A percentile compares a stretch with the other conserved stretches of the same genome.
Conservation (phyloP, 2,797 vertebrate genomes). For the Pantherophis vulpinus region DNA sequence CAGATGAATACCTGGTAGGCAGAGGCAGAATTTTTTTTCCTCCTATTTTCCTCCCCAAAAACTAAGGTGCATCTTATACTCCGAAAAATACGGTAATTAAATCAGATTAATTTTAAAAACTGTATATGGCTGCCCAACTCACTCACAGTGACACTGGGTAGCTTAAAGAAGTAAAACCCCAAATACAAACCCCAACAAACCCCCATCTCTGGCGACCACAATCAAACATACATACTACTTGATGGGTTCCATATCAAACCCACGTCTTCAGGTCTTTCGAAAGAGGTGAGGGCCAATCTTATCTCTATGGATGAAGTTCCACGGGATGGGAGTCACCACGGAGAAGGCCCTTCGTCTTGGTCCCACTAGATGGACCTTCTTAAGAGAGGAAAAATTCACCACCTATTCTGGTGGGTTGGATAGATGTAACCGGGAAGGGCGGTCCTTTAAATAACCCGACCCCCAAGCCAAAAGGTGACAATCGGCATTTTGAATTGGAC, state of each 20-base stretch:
- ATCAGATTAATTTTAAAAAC: too few species aligned
- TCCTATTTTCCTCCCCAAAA: too few species aligned
- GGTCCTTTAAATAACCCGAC: background rate
- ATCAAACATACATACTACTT: too few species aligned
- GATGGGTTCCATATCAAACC: background rate
- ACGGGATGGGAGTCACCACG: background rate
- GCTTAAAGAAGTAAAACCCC: background rate
- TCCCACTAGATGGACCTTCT: background rate
- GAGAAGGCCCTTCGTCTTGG: background rate
- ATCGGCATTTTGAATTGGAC: background rate
- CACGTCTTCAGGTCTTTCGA: background rate
- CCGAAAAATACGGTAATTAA: too few species aligned
- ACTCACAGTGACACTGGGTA: too few species aligned
- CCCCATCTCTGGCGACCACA: background rate
- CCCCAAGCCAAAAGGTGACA: background rate
- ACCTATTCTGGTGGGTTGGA: background rate
- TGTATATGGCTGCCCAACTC: background rate
- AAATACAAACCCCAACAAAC: background rate
- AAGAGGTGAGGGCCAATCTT: background rate
- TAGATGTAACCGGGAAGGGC: background rate
- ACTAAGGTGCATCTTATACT: too few species aligned
- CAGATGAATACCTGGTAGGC: too few species aligned
- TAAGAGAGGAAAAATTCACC: too few species aligned
- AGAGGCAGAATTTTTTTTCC: too few species aligned
- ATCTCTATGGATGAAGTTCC: background rate